Evolutionary conservation across 2,797 vertebrate species (phyloP), one percentile per base, ranked within the genome.

Genomic region (Rousettus madagascariensis): DNA sequence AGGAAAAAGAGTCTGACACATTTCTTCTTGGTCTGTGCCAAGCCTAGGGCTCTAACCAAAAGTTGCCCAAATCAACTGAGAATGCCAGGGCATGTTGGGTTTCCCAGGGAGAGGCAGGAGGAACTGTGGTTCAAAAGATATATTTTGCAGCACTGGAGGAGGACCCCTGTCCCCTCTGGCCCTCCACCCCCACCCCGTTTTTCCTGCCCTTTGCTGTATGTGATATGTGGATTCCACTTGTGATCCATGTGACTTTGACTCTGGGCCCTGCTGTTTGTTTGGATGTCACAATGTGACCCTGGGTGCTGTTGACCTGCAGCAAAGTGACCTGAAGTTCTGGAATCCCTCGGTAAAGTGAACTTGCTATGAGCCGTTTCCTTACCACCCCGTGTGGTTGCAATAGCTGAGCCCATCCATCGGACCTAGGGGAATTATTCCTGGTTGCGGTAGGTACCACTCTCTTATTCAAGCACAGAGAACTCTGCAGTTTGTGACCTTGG

Each of bases 261-360:
- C 74, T 10, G 22, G 77, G 82, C 30, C n/a, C 72, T 86, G 17
- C 66, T 97, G 91, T 97, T 97, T 97, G 95, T 77, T 87, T 28
- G 68, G 87, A 82, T 97, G 96, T 97, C 97, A 95, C 96, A 95
- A 93, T 74, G 91, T 93, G 77, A 71, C 69, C 89, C 82, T 24
- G 33, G 49, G 88, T 87, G 79, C 79, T 71, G 46, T 90, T 94
- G 91, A 91, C 91, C 68, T 12, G 5, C 12, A 10, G n/a, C 61
- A 41, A 71, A 36, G 68, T 93, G 71, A 75, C 66, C 86, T 68
- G 46, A 86, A 63, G 63, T 55, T 66, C 24, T 19, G 66, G 41
- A 36, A 26, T 51, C 20, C 38, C 41, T 66, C 13, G 24, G 61
- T 63, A 33, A 30, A 30, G 91, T 63, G 28, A 22, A 89, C 41